Percentiles rank a stretch among this genome's conserved stretches.
These are phyloP conservation scores for Rapana venosa DNA, from an alignment of 2,888 invertebrate species.

Conservation along the genomic window DNA sequence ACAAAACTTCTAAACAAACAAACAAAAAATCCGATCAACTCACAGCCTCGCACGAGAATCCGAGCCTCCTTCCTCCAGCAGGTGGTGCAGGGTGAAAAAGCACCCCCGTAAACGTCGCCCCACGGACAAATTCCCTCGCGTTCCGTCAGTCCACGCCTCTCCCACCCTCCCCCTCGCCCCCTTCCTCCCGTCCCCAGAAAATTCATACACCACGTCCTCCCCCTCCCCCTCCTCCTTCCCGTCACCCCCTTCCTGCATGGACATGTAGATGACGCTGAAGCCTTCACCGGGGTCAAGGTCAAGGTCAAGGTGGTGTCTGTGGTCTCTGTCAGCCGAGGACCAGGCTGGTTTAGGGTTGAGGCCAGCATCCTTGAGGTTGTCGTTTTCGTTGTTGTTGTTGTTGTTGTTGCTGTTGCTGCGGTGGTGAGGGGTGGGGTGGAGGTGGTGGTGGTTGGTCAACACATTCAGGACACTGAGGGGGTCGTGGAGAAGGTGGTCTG, in stretches of 20 bases:
- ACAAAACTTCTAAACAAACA: not conserved
- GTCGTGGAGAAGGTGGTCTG: not conserved
- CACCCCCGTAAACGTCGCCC: slow-evolving; percentile 83
- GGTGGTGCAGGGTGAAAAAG: slow-evolving; percentile 89
- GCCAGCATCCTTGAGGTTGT: not conserved
- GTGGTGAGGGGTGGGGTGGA: not conserved
- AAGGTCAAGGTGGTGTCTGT: not conserved
- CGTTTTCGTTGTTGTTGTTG: not conserved
- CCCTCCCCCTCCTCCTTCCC: slow-evolving; percentile 45
- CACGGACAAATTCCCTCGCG: not conserved
- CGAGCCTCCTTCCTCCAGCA: slow-evolving; percentile 83
- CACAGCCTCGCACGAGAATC: slow-evolving; percentile 60
- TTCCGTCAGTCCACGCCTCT: not conserved
- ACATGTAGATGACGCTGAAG: slow-evolving; percentile 60
- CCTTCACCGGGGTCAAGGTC: not conserved
- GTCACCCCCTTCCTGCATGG: slow-evolving; percentile 56
- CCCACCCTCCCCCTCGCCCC: slow-evolving; percentile 58
- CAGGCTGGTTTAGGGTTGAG: no score
- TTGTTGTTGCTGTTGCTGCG: not conserved
- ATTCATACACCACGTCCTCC: slow-evolving; percentile 64
- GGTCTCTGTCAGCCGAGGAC: no score
- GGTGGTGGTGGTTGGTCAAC: not conserved
- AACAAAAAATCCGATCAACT: slow-evolving; percentile 29
- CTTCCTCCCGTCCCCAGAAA: slow-evolving; percentile 40
- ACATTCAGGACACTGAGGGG: not conserved